phyloP scores from a whole-genome alignment of 2,888 invertebrate genomes.

The Mechanitis messenoides region DNA sequence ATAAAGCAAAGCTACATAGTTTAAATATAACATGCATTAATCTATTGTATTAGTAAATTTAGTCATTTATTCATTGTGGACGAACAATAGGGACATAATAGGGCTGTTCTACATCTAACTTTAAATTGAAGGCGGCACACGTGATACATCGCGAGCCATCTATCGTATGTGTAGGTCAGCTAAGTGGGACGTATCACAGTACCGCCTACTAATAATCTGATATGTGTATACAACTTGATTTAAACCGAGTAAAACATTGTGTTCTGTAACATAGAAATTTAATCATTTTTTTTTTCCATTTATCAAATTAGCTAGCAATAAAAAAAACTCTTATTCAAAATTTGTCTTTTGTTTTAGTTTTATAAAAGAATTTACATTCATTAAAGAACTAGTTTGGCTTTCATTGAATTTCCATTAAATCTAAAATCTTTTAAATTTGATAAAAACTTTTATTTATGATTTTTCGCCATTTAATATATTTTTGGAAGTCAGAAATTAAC shows the following conservation, averaged over 20 bases:
- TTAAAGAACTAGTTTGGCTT: no score
- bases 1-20: neutral
- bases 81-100: conserved; percentile 26
- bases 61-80: conserved; percentile 25
- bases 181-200: conserved; percentile 16
- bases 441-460: no score
- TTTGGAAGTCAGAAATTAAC: no score
- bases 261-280: neutral
- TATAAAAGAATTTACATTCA: no score
- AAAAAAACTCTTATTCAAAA: no score
- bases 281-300: no score
- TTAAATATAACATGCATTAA: conserved; percentile 22
- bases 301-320: no score
- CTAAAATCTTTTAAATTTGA: no score
- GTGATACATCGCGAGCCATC: conserved; percentile 14
- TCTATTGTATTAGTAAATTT: conserved; percentile 24
- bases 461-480: no score
- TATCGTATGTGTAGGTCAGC: conserved; percentile 20
- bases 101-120: conserved; percentile 23
- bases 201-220: conserved; percentile 5
- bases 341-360: no score
- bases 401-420: no score
- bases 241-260: neutral
- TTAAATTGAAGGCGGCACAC: conserved; percentile 20
- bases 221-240: conserved; percentile 2